Evolutionary conservation across 2,888 invertebrate species (phyloP), one percentile per base, ranked within the genome.

Genomic region (Chrysolina americana): DNA sequence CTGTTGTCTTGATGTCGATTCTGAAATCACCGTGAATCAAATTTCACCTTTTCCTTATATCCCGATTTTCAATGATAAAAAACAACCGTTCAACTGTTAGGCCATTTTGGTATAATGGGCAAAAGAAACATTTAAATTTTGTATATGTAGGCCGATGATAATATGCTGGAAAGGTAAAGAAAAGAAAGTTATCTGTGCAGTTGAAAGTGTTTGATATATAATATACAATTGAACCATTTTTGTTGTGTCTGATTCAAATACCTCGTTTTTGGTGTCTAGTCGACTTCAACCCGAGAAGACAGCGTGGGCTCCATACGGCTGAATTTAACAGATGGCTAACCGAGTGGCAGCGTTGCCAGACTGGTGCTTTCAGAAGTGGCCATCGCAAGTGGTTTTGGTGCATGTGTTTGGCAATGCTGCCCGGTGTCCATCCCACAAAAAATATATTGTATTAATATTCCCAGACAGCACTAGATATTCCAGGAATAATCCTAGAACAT

Each of bases 41-140:
- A 75, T 81, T 82, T 81, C 81, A 82, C 80, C 82, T 83, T 85
- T 83, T 84, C 83, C 84, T 82, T 81, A 81, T 81, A 82, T 82
- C 78, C 59, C 70, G 75, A 69, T 75, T 75, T 53, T 71, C 71
- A 71, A 64, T 74, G 80, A 78, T 80, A 81, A 80, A 81, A 82
- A 83, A 83, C 82, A 83, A 83, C 83, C 82, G 82, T 85, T 86
- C 86, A 86, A 86, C 86, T 85, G 86, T 86, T 84, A 82, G 81
- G 80, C 79, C 81, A 81, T 81, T 82, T 79, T 77, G 71, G 76
- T 71, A 74, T 70, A 78, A 81, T 80, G 80, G 81, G 80, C 81
- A 81, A 79, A 76, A 80, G 77, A 77, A 81, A 80, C 78, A 80
- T 78, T 78, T 77, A 76, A 78, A 78, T 78, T 81, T 78, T 79